phyloP scores from a whole-genome alignment of 92 coral and sea anemone genomes.

The Palythoa heliodiscus region DNA sequence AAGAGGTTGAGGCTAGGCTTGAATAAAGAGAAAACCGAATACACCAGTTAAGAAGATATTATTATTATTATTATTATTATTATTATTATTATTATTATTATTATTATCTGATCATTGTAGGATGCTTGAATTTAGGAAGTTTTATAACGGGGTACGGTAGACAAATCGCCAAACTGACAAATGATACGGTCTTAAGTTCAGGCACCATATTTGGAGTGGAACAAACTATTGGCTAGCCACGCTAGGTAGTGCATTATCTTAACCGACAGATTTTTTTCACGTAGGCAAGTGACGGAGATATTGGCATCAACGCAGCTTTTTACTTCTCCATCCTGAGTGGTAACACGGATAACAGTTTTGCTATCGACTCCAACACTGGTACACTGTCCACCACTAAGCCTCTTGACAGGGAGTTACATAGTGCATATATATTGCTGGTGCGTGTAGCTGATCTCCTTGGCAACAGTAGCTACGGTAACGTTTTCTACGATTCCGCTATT shows the following conservation, averaged over 20 bases:
- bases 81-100: too few species aligned
- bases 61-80: too few species aligned
- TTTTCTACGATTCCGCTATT: slow-evolving; percentile 81
- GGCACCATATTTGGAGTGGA: too few species aligned
- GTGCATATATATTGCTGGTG: slow-evolving; percentile 64
- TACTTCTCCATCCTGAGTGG: slow-evolving; percentile 78
- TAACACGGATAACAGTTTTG: slow-evolving; percentile 68
- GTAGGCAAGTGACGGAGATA: slow-evolving; percentile 89
- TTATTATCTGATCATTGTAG: too few species aligned
- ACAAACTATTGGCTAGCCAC: too few species aligned
- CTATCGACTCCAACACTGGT: slow-evolving; percentile 69
- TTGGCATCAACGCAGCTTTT: slow-evolving; percentile 80
- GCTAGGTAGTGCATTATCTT: background rate
- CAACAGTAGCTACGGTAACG: slow-evolving; percentile 73
- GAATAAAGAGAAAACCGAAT: too few species aligned
- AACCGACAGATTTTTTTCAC: background rate
- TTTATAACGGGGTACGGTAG: too few species aligned
- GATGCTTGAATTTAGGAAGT: too few species aligned
- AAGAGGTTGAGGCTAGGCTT: too few species aligned
- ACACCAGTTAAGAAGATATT: too few species aligned
- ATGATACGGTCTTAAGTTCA: too few species aligned
- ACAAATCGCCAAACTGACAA: too few species aligned
- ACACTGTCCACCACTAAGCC: slow-evolving; percentile 72
- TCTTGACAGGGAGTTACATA: slow-evolving; percentile 73
- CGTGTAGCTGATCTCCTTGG: slow-evolving; percentile 88